Base-by-base conservation (phyloP, 2,888 invertebrate species). In the Eurytoma californica region DNA sequence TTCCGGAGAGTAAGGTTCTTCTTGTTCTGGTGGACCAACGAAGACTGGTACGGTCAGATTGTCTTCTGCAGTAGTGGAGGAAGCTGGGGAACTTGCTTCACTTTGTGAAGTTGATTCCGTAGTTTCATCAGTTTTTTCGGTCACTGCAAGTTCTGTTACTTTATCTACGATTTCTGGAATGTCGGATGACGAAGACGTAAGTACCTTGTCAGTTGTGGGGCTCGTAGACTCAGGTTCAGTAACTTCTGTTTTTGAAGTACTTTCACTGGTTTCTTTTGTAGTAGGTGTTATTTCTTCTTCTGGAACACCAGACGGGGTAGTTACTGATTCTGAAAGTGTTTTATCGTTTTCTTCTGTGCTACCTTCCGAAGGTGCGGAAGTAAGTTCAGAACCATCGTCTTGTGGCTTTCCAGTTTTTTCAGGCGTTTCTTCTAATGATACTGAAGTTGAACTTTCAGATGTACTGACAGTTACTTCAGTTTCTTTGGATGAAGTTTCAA, bases 261-360 rank as follows among this genome's bases (percentile, higher is more conserved):
- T 16, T 67, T 83, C 80, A 9, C 72, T 76, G 73, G 39, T 68
- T 72, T 55, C 30, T 49, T 55, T 74, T 47, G 79, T 13, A 16
- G 61, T 73, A 61, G 70, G n/a, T 69, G 67, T 63, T 18, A 74
- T 13, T 74, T 82, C 72, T 61, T 77, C 74, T 18, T 79, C 80
- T 0, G 80, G 60, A 18, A 66, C 16, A 7, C 55, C 12, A 28
- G 49, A 69, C 65, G 68, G 28, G n/a, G 18, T 47, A 12, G 69
- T 53, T 20, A 24, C 73, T 20, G 57, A 13, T 55, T 63, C 28
- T 49, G 9, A 65, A 7, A 84, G 57, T 7, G 18, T 18, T 57
- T 82, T 77, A 28, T 80, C 77, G n/a, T 81, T 83, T 4, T 81
- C 80, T 70, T 82, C 79, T 3, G 58, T 7, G 69, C 66, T 72